Base-by-base conservation (phyloP, 2,113 vertebrate genomes). In the Megaceryle maxima region DNA sequence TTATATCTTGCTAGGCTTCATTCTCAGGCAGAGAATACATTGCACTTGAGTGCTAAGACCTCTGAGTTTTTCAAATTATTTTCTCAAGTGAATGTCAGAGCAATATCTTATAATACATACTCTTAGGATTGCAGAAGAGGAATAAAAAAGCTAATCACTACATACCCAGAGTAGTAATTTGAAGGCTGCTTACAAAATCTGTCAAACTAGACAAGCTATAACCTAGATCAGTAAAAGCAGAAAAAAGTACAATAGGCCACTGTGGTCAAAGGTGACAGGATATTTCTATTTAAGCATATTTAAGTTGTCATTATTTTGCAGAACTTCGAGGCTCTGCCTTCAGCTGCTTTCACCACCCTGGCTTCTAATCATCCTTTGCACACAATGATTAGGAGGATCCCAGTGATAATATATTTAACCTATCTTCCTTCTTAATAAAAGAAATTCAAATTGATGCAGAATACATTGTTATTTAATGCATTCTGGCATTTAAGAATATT, bases 71-170 rank as follows among this genome's bases (percentile, higher is more conserved):
- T 92, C 69, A 91, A 92, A 92, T 69, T 0, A 95, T 91, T 95
- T 88, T 67, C 91, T 94, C 80, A 35, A 94, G 66, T 55, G 90
- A 95, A 96, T 91, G 87, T 92, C 90, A 70, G 67, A 83, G 86
- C 46, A 83, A 29, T 84, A 72, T 74, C 88, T 53, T 31, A 81
- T 55, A 95, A 89, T 24, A 73, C 48, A 63, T 7, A 89, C 81
- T 44, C 55, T 44, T 91, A 62, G 39, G 39, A 78, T 10, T 85
- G 75, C 86, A 92, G 92, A 94, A 96, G 50, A 94, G 56, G 94
- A 96, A 70, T 87, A 64, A 79, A 88, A 90, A 92, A 83, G 68
- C 96, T 95, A 96, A 97, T 97, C 90, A 91, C 78, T 86, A 81
- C 46, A 35, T 57, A 96, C 70, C 80, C 82, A 78, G 60, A 91